Conservation (phyloP, 2,797 vertebrate species). For the Gallinago nigripennis region DNA sequence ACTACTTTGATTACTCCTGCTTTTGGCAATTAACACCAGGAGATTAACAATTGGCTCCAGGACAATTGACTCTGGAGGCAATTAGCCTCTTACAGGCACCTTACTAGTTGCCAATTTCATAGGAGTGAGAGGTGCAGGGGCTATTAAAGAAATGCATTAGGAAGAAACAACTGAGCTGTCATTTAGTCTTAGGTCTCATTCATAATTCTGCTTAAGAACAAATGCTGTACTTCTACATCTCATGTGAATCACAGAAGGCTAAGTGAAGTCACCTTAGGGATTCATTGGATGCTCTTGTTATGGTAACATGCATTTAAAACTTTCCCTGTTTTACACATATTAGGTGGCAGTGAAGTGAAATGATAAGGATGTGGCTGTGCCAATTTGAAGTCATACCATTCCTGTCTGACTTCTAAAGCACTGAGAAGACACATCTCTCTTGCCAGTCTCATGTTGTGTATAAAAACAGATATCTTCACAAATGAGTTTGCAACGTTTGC, state of each 20-base stretch:
- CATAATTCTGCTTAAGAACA: conserved; percentile 38
- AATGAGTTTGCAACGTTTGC: background rate
- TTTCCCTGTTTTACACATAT: background rate
- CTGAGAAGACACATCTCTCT: background rate
- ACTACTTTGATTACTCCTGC: conserved; percentile 22
- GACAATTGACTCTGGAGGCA: conserved; percentile 46
- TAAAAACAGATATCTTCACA: background rate
- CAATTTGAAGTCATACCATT: background rate
- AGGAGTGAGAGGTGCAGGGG: conserved; percentile 45
- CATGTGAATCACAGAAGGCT: background rate
- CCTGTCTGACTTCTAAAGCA: background rate
- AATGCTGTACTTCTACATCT: conserved; percentile 4
- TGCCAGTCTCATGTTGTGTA: background rate
- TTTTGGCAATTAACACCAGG: conserved; percentile 60
- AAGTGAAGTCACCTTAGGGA: background rate
- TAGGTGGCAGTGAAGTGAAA: background rate
- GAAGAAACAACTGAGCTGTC: conserved; percentile 50
- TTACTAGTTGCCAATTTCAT: conserved; percentile 32
- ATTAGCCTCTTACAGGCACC: conserved; percentile 55
- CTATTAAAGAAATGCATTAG: conserved; percentile 54
- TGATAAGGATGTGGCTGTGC: background rate
- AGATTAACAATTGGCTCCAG: conserved; percentile 59
- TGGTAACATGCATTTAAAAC: background rate
- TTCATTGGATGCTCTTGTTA: background rate
- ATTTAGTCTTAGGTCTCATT: conserved; percentile 35